phyloP scores from a whole-genome alignment of 2,797 vertebrate genomes.

The Triplophysa bombifrons region DNA sequence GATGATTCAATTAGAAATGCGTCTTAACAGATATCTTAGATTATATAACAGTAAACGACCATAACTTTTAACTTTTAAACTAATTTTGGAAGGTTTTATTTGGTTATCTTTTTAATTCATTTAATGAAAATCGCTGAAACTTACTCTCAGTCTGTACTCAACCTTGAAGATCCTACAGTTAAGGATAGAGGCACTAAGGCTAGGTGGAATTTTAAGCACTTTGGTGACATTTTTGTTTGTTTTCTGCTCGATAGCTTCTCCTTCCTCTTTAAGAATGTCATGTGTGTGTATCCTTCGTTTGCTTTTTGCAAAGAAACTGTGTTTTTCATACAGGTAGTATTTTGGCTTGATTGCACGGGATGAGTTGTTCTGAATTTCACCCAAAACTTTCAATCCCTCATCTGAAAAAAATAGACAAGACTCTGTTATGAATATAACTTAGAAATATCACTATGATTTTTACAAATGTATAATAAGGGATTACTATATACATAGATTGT shows the following conservation, averaged over 20 bases:
- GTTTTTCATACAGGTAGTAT: slow-evolving; percentile 86
- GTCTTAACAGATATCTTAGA: neutral
- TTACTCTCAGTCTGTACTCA: slow-evolving; percentile 89
- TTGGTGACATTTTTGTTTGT: slow-evolving; percentile 79
- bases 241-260: slow-evolving; percentile 82
- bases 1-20: neutral
- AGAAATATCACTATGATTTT: neutral
- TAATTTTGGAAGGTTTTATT: too few species aligned
- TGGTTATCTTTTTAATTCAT: neutral
- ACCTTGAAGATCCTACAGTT: slow-evolving; percentile 87
- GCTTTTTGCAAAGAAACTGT: slow-evolving; percentile 86
- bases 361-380: slow-evolving; percentile 87
- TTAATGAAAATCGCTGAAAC: slow-evolving; percentile 37
- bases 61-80: too few species aligned
- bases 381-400: slow-evolving; percentile 86
- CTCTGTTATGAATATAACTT: neutral
- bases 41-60: too few species aligned
- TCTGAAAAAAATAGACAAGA: slow-evolving; percentile 67
- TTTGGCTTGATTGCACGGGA: slow-evolving; percentile 89
- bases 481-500: too few species aligned
- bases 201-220: slow-evolving; percentile 82
- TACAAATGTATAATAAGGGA: too few species aligned
- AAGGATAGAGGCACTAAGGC: slow-evolving; percentile 78
- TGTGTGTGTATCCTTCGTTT: slow-evolving; percentile 81
- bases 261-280: slow-evolving; percentile 84